These are phyloP conservation scores for Pseudotriccus pelzelni DNA, from an alignment of 2,797 vertebrate genomes.

Conservation along the genomic window DNA sequence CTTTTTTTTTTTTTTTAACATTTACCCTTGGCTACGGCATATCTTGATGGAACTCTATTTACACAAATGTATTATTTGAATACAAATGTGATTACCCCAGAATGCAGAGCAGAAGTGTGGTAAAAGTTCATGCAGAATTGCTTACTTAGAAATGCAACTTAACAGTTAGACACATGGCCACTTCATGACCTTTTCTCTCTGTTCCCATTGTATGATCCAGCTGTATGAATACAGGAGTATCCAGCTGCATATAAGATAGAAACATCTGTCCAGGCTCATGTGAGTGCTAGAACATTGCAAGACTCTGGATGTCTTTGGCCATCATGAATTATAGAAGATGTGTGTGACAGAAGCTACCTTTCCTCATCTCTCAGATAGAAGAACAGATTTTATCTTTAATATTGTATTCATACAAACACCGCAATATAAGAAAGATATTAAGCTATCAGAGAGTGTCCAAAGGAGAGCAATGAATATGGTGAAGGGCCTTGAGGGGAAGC, in stretches of 20 bases:
- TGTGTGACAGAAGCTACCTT: neutral
- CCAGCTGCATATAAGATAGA: neutral
- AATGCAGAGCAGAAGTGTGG: neutral
- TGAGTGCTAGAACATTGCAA: neutral
- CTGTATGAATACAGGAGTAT: neutral
- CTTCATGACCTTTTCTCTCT: neutral
- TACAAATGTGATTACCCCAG: neutral
- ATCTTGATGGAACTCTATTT: neutral
- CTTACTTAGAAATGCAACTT: neutral
- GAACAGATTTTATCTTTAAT: neutral
- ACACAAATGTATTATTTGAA: neutral
- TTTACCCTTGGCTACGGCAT: neutral
- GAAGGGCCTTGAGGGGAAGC: neutral
- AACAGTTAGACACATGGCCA: neutral
- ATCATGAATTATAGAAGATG: neutral
- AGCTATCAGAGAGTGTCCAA: neutral
- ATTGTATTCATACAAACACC: neutral
- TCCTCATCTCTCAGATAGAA: neutral
- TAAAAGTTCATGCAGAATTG: neutral
- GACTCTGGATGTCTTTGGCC: neutral
- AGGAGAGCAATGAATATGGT: accelerated
- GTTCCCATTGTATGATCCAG: neutral
- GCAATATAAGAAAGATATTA: neutral
- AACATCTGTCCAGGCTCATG: neutral
- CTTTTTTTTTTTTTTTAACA: neutral